These are phyloP conservation scores for Pristionchus fissidentatus DNA, from an alignment of 2,888 invertebrate genomes.

Conservation along the genomic window DNA sequence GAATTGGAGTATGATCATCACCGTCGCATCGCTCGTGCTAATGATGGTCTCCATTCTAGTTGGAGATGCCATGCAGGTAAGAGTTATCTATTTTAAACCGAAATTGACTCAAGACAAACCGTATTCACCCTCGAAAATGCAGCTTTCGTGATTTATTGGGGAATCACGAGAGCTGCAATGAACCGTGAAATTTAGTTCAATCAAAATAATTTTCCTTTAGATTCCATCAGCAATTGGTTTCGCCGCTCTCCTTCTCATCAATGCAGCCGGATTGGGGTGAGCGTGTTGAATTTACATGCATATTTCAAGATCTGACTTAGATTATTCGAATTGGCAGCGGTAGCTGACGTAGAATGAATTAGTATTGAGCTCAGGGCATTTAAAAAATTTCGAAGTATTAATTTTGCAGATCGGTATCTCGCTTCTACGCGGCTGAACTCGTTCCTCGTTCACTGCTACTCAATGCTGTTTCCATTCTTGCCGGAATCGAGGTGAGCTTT, in stretches of 20 bases:
- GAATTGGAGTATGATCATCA: constrained; percentile 30
- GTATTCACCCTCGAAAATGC: too few species aligned
- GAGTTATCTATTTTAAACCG: too few species aligned
- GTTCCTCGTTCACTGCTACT: constrained; percentile 61
- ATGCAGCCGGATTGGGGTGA: constrained; percentile 60
- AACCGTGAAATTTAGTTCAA: background rate
- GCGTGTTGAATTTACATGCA: background rate
- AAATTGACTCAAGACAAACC: too few species aligned
- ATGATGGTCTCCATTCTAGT: constrained; percentile 54
- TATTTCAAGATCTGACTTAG: too few species aligned
- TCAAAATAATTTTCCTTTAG: constrained; percentile 40
- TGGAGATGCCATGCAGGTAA: constrained; percentile 55
- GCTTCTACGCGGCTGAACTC: constrained; percentile 65
- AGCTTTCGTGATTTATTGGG: too few species aligned
- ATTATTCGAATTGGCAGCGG: too few species aligned
- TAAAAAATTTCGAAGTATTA: too few species aligned
- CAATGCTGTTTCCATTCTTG: constrained; percentile 59
- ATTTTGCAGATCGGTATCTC: constrained; percentile 57
- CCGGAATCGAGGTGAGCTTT: constrained; percentile 38
- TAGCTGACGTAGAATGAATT: too few species aligned
- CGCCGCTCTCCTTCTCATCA: constrained; percentile 57
- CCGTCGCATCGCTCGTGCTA: constrained; percentile 34
- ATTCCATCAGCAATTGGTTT: constrained; percentile 55
- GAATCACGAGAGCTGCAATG: too few species aligned
- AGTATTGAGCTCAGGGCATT: too few species aligned